Percentiles rank a stretch among this genome's conserved stretches.
phyloP scores from a whole-genome alignment of 1,140 invertebrate species.

The Aphelinus atriplicis region DNA sequence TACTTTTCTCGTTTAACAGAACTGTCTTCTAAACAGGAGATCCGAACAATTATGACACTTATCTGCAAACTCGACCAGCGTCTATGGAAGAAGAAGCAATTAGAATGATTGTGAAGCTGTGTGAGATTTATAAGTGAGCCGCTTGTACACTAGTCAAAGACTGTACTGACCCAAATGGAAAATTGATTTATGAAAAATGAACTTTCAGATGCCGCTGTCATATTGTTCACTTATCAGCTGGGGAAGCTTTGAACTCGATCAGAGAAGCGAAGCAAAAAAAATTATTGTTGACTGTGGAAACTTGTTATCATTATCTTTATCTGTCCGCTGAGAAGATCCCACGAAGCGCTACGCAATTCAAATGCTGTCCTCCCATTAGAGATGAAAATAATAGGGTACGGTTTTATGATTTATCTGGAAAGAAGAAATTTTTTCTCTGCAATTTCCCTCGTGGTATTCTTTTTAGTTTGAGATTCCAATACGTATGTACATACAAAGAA shows the following conservation, averaged over 20 bases:
- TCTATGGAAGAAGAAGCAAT: constrained; percentile 76
- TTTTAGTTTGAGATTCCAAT: too few species aligned
- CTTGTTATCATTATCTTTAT: constrained; percentile 79
- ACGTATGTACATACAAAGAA: too few species aligned
- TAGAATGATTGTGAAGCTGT: constrained; percentile 68
- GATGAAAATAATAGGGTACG: constrained; percentile 69
- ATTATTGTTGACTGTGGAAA: constrained; percentile 72
- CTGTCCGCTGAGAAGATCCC: constrained; percentile 73
- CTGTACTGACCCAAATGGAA: too few species aligned
- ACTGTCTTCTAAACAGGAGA: constrained; percentile 48
- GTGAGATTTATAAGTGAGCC: constrained; percentile 69
- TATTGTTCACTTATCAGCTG: constrained; percentile 78
- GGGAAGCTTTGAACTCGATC: constrained; percentile 67
- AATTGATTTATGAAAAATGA: neutral
- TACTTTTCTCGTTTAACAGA: too few species aligned
- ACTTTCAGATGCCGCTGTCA: constrained; percentile 71
- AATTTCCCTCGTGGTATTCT: too few species aligned
- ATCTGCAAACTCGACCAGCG: constrained; percentile 72
- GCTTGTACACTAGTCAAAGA: neutral
- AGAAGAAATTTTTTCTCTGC: too few species aligned
- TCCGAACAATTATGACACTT: constrained; percentile 71
- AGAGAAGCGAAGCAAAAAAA: constrained; percentile 60
- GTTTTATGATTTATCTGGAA: too few species aligned
- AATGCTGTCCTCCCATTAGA: constrained; percentile 79
- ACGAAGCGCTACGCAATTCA: constrained; percentile 72